Conservation (phyloP, 2,888 invertebrate species). For the Polyommatus iphigenia region DNA sequence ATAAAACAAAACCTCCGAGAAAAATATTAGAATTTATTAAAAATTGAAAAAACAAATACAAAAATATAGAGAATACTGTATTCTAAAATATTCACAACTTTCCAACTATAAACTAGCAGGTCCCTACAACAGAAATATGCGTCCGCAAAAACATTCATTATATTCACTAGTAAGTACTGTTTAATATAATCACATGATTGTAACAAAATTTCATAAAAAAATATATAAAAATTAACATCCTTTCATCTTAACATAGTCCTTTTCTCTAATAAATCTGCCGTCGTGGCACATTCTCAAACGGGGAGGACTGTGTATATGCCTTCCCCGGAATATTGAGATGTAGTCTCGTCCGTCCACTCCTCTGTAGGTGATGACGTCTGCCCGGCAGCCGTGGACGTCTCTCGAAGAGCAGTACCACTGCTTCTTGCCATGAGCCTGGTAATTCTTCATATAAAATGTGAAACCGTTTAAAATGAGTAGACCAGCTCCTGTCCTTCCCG, state of each 20-base stretch:
- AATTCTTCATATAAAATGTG: constrained; percentile 76
- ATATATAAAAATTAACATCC: constrained; percentile 46
- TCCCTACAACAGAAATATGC: constrained; percentile 68
- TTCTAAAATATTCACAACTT: constrained; percentile 66
- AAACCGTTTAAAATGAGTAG: constrained; percentile 70
- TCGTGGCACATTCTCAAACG: constrained; percentile 70
- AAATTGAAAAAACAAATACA: constrained; percentile 11
- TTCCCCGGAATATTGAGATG: constrained; percentile 71
- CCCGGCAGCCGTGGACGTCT: constrained; percentile 70
- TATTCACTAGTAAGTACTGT: constrained; percentile 47
- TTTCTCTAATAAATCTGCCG: constrained; percentile 72
- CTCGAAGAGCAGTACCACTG: constrained; percentile 76
- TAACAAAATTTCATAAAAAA: constrained; percentile 42
- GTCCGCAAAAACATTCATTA: constrained; percentile 54
- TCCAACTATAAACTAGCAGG: constrained; percentile 65
- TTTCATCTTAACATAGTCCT: constrained; percentile 53
- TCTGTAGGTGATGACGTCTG: constrained; percentile 73
- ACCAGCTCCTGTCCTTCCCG: constrained; percentile 70
- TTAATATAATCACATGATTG: constrained; percentile 62
- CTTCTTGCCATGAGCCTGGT: constrained; percentile 74
- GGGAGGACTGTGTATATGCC: constrained; percentile 70
- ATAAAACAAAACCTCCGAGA: constrained; percentile 33
- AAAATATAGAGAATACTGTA: constrained; percentile 63
- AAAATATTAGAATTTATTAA: constrained; percentile 38
- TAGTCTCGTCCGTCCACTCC: constrained; percentile 69